phyloP scores from a whole-genome alignment of 2,888 invertebrate species.

The Dryomyza anilis region DNA sequence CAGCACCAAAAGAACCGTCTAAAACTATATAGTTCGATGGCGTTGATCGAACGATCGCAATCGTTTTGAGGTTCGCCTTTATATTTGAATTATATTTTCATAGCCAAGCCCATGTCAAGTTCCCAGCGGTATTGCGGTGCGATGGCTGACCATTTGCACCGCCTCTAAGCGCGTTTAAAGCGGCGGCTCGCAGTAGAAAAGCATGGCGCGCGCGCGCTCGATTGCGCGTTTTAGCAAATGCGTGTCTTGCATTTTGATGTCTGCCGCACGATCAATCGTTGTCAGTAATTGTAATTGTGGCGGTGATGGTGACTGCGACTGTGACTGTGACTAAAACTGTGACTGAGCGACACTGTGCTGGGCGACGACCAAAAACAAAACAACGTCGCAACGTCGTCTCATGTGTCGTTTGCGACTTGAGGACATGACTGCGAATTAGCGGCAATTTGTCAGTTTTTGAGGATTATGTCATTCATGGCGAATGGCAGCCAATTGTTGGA shows the following conservation, averaged over 20 bases:
- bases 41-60: neutral
- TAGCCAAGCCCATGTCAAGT: no score
- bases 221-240: neutral
- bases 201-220: no score
- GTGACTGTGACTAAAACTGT: no score
- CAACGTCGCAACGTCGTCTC: neutral
- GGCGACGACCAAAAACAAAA: conserved; percentile 1
- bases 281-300: no score
- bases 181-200: no score
- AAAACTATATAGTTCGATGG: neutral
- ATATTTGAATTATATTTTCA: neutral
- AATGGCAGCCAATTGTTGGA: neutral
- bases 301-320: neutral
- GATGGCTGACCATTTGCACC: no score
- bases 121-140: no score
- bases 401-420: neutral
- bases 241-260: conserved; percentile 10
- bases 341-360: no score
- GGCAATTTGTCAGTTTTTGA: conserved; percentile 26
- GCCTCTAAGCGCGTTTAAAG: no score
- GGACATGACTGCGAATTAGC: conserved; percentile 26
- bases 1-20: no score
- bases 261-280: conserved; percentile 5
- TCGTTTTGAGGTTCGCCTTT: neutral
- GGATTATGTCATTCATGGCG: conserved; percentile 28